These are phyloP conservation scores for Syrista parreyssii DNA, from an alignment of 2,888 invertebrate genomes.

Conservation along the genomic window DNA sequence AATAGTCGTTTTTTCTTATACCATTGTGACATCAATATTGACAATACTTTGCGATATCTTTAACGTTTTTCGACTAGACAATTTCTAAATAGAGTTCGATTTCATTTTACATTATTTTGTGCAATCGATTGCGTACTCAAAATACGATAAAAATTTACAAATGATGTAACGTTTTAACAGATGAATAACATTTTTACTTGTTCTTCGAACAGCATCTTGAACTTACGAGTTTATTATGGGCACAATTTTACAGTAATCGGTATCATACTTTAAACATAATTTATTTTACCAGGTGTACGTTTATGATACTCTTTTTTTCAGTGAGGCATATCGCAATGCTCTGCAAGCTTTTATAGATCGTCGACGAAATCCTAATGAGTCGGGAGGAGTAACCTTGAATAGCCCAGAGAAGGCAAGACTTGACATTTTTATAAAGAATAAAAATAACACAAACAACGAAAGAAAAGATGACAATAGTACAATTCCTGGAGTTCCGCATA, in stretches of 20 bases:
- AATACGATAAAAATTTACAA: not conserved
- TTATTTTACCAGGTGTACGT: not conserved
- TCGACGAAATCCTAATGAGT: conserved; percentile 35
- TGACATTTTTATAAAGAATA: conserved; percentile 39
- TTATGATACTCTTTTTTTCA: conserved; percentile 32
- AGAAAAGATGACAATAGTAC: conserved; percentile 17
- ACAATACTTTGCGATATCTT: not conserved
- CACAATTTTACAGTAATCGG: not conserved
- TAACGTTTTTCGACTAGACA: not conserved
- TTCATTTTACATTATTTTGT: not conserved
- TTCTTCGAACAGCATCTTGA: not conserved
- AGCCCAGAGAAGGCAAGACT: conserved; percentile 41
- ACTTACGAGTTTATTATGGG: not conserved
- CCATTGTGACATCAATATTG: not conserved
- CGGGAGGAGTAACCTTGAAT: conserved; percentile 21
- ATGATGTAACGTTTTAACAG: not conserved
- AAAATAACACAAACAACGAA: conserved; percentile 31
- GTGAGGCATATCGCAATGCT: conserved; percentile 54
- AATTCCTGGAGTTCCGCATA: conserved; percentile 44
- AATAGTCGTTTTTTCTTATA: not conserved
- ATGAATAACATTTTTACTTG: not conserved
- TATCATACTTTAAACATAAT: not conserved
- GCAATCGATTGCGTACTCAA: not conserved
- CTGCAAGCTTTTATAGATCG: conserved; percentile 54
- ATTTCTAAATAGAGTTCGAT: not conserved